These are phyloP conservation scores for Tuta absoluta DNA, from an alignment of 2,888 invertebrate genomes.

Conservation along the genomic window DNA sequence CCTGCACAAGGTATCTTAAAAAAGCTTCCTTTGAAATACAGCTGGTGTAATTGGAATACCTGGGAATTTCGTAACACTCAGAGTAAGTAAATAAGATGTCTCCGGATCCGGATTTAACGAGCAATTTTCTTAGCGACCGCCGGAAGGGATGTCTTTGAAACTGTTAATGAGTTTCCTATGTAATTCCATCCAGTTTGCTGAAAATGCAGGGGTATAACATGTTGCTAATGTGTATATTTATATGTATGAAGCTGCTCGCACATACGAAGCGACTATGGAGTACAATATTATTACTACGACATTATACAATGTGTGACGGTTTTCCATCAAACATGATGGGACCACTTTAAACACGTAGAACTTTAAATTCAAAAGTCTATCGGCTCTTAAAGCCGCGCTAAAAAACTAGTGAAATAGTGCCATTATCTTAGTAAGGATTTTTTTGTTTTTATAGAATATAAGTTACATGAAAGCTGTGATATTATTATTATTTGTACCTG, in stretches of 20 bases:
- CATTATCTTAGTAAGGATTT: no score
- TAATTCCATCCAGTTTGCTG: slow-evolving; percentile 6
- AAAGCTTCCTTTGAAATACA: slow-evolving; percentile 3
- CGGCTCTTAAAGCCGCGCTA: no score
- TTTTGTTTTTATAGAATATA: no score
- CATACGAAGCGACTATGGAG: no score
- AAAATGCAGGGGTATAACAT: not conserved
- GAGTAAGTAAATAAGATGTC: slow-evolving; percentile 17
- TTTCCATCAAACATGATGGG: no score
- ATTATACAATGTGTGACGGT: no score
- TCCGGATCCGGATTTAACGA: slow-evolving; percentile 4
- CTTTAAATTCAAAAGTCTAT: no score
- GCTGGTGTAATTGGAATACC: not conserved
- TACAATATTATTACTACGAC: no score
- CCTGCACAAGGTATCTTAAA: not conserved
- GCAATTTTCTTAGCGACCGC: slow-evolving; percentile 17
- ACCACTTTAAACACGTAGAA: no score
- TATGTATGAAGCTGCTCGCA: not conserved
- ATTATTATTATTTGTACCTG: no score
- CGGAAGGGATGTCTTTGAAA: slow-evolving; percentile 11
- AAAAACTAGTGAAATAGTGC: no score
- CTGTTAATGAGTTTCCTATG: slow-evolving; percentile 25
- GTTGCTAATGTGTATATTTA: not conserved
- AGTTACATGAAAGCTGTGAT: no score
- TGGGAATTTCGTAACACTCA: not conserved